These are phyloP conservation scores for Itoplectis maculator DNA, from an alignment of 2,888 invertebrate species.

Conservation along the genomic window DNA sequence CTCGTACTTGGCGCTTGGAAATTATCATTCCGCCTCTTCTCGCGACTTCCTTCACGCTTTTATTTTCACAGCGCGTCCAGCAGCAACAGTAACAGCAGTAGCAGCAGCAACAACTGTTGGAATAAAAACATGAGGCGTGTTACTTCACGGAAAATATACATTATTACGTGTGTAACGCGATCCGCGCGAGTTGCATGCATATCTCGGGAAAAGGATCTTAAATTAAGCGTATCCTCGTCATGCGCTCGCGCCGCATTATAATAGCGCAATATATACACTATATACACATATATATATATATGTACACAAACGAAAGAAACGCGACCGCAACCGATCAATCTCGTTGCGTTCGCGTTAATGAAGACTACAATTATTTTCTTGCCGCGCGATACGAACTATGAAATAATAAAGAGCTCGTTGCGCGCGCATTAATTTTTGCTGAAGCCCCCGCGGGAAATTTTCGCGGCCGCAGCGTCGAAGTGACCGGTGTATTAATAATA, in stretches of 20 bases:
- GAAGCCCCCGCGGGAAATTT: neutral
- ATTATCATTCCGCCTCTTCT: neutral
- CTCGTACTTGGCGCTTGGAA: neutral
- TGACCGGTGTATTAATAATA: slow-evolving; percentile 6
- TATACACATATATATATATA: too few relatives aligned
- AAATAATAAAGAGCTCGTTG: neutral
- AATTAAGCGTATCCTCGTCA: slow-evolving; percentile 9
- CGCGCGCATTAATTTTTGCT: neutral
- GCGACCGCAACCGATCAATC: slow-evolving; percentile 59
- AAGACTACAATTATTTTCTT: slow-evolving; percentile 56
- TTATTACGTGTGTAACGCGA: slow-evolving; percentile 32
- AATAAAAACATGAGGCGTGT: slow-evolving; percentile 25
- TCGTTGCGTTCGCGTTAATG: slow-evolving; percentile 47
- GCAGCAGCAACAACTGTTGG: neutral
- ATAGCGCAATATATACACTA: slow-evolving; percentile 9
- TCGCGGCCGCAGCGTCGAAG: too few relatives aligned
- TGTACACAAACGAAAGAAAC: slow-evolving; percentile 2
- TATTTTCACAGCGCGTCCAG: slow-evolving; percentile 8
- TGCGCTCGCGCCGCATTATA: neutral
- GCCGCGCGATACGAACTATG: neutral
- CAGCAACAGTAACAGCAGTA: neutral
- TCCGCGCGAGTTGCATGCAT: neutral
- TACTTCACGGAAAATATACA: slow-evolving; percentile 31
- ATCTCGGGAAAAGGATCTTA: slow-evolving; percentile 36
- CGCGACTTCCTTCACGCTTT: slow-evolving; percentile 11